phyloP scores from a whole-genome alignment of 2,113 vertebrate genomes.

The Dolichallabes microphthalmus region DNA sequence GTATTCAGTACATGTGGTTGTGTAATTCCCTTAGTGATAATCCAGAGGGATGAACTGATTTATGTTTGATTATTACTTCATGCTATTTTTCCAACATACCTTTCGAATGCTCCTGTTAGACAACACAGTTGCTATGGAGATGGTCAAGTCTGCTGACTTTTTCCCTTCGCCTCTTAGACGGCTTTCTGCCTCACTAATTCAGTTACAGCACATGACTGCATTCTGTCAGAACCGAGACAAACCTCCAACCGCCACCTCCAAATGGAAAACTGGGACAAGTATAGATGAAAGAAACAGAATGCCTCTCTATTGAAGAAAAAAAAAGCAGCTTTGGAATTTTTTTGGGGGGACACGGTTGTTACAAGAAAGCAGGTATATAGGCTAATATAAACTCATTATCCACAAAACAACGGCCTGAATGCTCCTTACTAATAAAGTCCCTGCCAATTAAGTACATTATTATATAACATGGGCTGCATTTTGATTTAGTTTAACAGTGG shows the following conservation, averaged over 20 bases:
- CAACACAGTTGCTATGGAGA: slow-evolving; percentile 52
- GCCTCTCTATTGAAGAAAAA: neutral
- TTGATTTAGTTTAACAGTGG: slow-evolving; percentile 3
- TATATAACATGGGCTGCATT: neutral
- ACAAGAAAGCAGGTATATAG: neutral
- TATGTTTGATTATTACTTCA: slow-evolving; percentile 15
- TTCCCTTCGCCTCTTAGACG: slow-evolving; percentile 43
- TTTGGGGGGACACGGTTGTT: neutral
- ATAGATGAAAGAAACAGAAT: slow-evolving; percentile 1
- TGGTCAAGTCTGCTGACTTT: slow-evolving; percentile 44
- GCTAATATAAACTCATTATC: neutral
- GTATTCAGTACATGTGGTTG: neutral
- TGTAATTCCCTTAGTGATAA: neutral
- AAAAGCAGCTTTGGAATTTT: neutral
- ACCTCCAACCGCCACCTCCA: slow-evolving; percentile 7
- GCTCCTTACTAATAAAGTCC: no score
- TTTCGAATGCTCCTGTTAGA: slow-evolving; percentile 38
- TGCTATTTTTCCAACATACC: slow-evolving; percentile 24
- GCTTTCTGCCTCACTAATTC: slow-evolving; percentile 51
- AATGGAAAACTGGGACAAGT: slow-evolving; percentile 17
- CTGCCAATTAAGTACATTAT: neutral
- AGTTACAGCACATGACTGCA: slow-evolving; percentile 50
- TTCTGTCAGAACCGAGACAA: slow-evolving; percentile 51
- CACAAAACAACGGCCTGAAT: neutral
- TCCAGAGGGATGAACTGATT: neutral